Evolutionary conservation across 2,888 invertebrate species (phyloP).

Genomic region (Scaptomyza parva): DNA sequence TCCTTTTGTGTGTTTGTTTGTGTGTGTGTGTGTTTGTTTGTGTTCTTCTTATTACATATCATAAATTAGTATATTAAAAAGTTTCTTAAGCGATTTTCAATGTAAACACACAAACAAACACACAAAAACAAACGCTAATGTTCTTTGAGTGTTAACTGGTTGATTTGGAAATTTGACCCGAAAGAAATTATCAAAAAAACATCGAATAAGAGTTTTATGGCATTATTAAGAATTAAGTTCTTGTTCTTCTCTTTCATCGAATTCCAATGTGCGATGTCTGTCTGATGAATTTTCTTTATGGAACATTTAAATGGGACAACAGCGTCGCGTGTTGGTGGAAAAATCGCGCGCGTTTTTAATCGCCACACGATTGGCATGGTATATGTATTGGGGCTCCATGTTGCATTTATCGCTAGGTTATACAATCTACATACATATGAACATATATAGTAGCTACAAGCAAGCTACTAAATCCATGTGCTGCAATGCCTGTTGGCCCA

Average conservation of each 20-base stretch:
- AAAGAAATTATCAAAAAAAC: neutral
- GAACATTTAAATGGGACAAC: constrained; percentile 27
- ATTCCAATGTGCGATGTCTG: neutral
- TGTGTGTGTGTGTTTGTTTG: neutral
- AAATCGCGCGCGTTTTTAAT: constrained; percentile 54
- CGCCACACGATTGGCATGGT: constrained; percentile 15
- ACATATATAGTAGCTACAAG: neutral
- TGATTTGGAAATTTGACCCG: neutral
- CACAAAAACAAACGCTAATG: no score
- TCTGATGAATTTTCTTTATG: constrained; percentile 5
- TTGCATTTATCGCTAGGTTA: neutral
- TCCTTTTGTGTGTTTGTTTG: constrained; percentile 5
- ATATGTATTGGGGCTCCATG: neutral
- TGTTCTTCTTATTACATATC: neutral
- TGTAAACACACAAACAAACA: constrained; percentile 11
- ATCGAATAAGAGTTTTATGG: neutral
- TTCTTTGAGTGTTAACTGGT: neutral
- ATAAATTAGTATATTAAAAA: constrained; percentile 13
- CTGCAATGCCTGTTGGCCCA: constrained; percentile 76
- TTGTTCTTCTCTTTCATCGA: no score
- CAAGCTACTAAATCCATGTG: constrained; percentile 57
- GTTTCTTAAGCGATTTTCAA: constrained; percentile 1
- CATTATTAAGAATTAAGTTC: neutral
- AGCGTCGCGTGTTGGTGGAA: constrained; percentile 18
- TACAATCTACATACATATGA: no score